phyloP scores from a whole-genome alignment of 2,797 vertebrate species.

The Enteromius afrohamiltoni region DNA sequence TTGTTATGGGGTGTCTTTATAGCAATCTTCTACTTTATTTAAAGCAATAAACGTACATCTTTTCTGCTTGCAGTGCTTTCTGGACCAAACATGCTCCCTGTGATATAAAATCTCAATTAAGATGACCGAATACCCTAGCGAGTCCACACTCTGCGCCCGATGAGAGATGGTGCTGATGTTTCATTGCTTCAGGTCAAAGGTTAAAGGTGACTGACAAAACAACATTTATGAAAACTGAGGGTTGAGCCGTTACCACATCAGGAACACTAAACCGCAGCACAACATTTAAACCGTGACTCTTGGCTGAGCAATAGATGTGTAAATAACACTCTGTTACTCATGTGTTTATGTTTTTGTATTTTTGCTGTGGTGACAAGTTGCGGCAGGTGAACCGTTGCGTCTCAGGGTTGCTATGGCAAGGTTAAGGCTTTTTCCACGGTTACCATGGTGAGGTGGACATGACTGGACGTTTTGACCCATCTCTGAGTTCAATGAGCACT shows the following conservation, averaged over 20 bases:
- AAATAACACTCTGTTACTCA: constrained; percentile 10
- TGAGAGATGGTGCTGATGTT: not conserved
- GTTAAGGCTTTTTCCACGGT: constrained; percentile 35
- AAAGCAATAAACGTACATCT: too few relatives aligned
- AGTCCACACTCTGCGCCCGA: not conserved
- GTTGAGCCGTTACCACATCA: not conserved
- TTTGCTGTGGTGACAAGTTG: constrained; percentile 8
- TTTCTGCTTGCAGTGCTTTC: too few relatives aligned
- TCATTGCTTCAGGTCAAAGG: not conserved
- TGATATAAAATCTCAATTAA: not conserved
- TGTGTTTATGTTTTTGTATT: constrained; percentile 7
- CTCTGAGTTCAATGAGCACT: constrained; percentile 53
- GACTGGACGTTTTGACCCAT: constrained; percentile 57
- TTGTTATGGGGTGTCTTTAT: too few relatives aligned
- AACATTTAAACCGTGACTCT: constrained; percentile 15
- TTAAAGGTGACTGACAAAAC: constrained; percentile 1
- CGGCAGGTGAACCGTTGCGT: constrained; percentile 1
- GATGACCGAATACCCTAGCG: not conserved
- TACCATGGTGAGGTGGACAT: constrained; percentile 42
- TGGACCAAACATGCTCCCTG: not conserved
- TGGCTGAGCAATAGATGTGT: constrained; percentile 24
- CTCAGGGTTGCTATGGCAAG: constrained; percentile 29
- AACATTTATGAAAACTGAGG: not conserved
- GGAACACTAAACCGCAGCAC: too few relatives aligned
- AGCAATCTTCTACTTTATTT: too few relatives aligned